phyloP scores from a whole-genome alignment of 2,888 invertebrate genomes.

The Eumerus sabulonum region DNA sequence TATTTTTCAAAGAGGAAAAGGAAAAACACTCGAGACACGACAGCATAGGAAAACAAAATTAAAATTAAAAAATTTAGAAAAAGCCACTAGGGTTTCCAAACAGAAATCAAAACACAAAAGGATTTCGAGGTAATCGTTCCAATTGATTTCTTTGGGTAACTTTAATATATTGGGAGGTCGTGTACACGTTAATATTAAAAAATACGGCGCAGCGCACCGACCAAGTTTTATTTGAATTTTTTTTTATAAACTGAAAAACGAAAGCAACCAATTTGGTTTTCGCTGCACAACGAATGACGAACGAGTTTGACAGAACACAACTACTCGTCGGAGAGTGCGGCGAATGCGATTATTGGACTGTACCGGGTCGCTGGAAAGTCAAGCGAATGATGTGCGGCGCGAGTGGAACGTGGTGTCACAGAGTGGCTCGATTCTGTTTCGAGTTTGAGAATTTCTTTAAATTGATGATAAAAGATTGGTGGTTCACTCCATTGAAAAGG shows the following conservation, averaged over 20 bases:
- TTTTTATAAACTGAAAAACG: conserved; percentile 6
- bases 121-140: too few relatives aligned
- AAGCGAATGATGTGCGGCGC: conserved; percentile 2
- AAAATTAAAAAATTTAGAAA: neutral
- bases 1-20: too few relatives aligned
- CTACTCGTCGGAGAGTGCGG: conserved; percentile 56
- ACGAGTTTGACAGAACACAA: conserved; percentile 51
- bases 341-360: conserved; percentile 43
- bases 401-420: neutral
- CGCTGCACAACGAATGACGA: conserved; percentile 5
- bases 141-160: too few relatives aligned
- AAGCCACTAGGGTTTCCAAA: too few relatives aligned
- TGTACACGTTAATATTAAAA: neutral
- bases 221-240: conserved; percentile 22
- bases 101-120: too few relatives aligned
- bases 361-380: conserved; percentile 17
- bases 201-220: neutral
- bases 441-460: too few relatives aligned
- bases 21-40: conserved; percentile 58
- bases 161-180: too few relatives aligned
- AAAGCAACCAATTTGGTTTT: conserved; percentile 4
- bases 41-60: conserved; percentile 16
- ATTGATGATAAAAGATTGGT: too few relatives aligned
- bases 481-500: too few relatives aligned
- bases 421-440: too few relatives aligned